Conservation (phyloP, 2,113 vertebrate species). For the Pogona vitticeps region DNA sequence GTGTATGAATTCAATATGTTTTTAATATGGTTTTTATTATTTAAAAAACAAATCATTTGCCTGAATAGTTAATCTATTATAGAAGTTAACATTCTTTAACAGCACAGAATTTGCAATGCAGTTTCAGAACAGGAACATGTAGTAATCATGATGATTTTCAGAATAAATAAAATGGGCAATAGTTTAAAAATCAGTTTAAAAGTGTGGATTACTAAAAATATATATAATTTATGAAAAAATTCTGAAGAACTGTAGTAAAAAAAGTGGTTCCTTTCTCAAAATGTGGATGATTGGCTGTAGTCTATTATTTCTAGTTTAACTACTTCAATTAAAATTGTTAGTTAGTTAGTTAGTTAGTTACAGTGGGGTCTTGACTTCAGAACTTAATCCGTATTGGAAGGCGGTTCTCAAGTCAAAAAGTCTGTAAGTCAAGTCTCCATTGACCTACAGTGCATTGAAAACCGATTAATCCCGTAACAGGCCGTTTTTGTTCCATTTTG, state of each 20-base stretch:
- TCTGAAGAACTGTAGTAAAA: neutral
- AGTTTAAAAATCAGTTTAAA: neutral
- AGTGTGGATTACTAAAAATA: neutral
- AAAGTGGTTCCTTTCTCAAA: neutral
- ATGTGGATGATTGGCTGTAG: neutral
- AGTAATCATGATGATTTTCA: neutral
- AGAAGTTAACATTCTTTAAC: neutral
- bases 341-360: no score
- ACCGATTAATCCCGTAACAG: no score
- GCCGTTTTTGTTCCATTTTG: no score
- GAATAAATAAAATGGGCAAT: neutral
- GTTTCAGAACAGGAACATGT: neutral
- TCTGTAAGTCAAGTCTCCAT: no score
- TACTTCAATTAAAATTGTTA: neutral
- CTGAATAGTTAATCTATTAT: neutral
- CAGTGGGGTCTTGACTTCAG: no score
- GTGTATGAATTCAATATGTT: neutral
- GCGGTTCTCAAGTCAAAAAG: no score
- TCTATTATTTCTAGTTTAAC: neutral
- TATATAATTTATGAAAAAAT: neutral
- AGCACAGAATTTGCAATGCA: neutral
- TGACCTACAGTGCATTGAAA: no score
- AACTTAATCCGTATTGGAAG: no score
- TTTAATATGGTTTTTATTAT: neutral
- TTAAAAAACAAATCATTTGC: neutral